Conservation (phyloP, 1,140 invertebrate genomes). For the Drosophila ercepeae region DNA sequence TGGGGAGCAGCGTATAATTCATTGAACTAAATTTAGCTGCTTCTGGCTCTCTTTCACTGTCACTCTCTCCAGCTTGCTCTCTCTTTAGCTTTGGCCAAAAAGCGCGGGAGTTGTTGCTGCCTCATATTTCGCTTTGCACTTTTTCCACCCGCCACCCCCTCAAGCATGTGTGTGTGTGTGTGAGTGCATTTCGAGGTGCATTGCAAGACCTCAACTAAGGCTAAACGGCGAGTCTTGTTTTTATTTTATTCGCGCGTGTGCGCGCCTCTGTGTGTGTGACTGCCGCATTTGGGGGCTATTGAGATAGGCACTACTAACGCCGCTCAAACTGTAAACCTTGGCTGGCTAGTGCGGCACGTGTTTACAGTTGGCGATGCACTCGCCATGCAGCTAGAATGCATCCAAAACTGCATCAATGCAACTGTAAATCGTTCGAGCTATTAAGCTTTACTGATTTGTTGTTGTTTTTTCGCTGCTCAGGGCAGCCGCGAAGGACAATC, state of each 20-base stretch:
- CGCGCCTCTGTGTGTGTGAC: conserved; percentile 39
- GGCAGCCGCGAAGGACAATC: conserved; percentile 40
- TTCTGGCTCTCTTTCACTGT: conserved; percentile 35
- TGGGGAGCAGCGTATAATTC: conserved; percentile 50
- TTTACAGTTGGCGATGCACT: conserved; percentile 50
- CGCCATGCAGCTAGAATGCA: conserved; percentile 13
- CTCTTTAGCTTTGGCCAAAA: conserved; percentile 28
- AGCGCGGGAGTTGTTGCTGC: conserved; percentile 75
- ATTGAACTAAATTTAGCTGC: conserved; percentile 76
- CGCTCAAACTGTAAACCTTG: conserved; percentile 68
- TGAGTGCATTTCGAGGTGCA: conserved; percentile 77
- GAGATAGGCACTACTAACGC: conserved; percentile 71
- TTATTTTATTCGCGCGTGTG: conserved; percentile 14
- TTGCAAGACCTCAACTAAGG: conserved; percentile 81
- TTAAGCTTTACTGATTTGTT: conserved; percentile 3
- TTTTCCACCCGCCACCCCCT: conserved; percentile 32
- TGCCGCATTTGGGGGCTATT: conserved; percentile 78
- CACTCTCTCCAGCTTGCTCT: conserved; percentile 16
- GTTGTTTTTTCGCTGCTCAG: conserved; percentile 25
- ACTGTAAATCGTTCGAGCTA: conserved; percentile 36
- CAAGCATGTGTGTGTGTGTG: conserved; percentile 64
- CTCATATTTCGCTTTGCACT: conserved; percentile 43
- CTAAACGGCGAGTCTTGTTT: conserved; percentile 54
- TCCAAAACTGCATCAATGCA: conserved; percentile 49
- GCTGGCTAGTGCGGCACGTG: conserved; percentile 68